These are phyloP conservation scores for Eulithis testata DNA, from an alignment of 2,888 invertebrate genomes.

Conservation along the genomic window DNA sequence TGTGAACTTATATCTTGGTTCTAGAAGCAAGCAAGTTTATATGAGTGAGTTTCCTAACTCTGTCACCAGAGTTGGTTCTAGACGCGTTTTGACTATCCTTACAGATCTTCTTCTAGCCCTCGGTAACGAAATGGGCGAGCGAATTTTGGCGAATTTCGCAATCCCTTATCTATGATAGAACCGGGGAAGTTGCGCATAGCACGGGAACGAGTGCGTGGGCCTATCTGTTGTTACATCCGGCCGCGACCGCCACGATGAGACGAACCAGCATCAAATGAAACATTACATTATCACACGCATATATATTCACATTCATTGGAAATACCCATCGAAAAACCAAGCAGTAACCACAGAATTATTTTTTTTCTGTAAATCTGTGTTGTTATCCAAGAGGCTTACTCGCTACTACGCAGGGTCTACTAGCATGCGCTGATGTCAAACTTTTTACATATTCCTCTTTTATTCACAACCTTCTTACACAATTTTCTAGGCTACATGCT, in stretches of 20 bases:
- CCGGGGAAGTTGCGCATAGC: slow-evolving; percentile 53
- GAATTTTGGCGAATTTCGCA: slow-evolving; percentile 77
- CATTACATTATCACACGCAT: background rate
- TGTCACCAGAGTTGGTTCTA: no score
- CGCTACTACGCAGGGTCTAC: no score
- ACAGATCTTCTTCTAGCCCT: no score
- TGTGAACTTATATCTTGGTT: no score
- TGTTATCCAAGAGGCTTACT: no score
- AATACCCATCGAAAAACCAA: no score
- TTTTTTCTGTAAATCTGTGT: no score
- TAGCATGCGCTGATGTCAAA: background rate
- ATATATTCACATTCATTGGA: no score
- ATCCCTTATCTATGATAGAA: slow-evolving; percentile 70
- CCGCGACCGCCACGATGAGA: slow-evolving; percentile 43
- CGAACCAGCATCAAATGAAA: slow-evolving; percentile 4
- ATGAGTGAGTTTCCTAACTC: no score
- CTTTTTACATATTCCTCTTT: slow-evolving; percentile 8
- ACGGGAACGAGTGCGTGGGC: slow-evolving; percentile 49
- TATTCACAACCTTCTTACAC: background rate
- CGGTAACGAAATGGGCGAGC: slow-evolving; percentile 32
- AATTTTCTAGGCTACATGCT: slow-evolving; percentile 1
- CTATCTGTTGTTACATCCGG: slow-evolving; percentile 57
- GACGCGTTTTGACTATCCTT: no score
- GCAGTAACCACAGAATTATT: no score
- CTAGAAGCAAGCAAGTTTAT: no score